Base-by-base conservation (phyloP, 2,888 invertebrate species). In the Lamellibrachia satsuma region DNA sequence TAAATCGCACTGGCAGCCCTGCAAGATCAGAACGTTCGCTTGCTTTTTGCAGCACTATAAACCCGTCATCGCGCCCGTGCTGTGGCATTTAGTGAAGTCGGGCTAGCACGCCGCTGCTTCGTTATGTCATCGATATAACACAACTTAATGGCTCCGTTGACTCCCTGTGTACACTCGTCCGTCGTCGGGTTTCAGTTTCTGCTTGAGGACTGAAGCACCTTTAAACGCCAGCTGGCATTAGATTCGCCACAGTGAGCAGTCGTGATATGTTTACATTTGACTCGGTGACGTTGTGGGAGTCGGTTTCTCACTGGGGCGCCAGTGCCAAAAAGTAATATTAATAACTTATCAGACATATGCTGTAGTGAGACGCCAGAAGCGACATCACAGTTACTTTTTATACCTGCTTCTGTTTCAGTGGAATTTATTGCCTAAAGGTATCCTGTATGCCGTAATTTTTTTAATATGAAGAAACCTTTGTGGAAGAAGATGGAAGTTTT, bases 71-170 rank as follows among this genome's bases (percentile, higher is more conserved):
- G n/a, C 75, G 75, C 2, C 75, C 75, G n/a, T 75, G 75, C 15
- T 75, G 7, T 75, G 15, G 22, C 75, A 22, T 75, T 75, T 75
- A 75, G 75, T 1, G 75, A 75, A 22, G 75, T 11, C 75, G 15
- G 75, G 75, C 75, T 75, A 75, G 75, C 75, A 2, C 6, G 3
- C 75, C 22, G 75, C 75, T 75, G 75, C 75, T 11, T 22, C 22
- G 75, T 75, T 75, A 75, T 75, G 75, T 75, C 75, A 75, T 75
- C 75, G 75, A 75, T 75, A 39, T 39, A 75, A 75, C 75, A n/a
- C 75, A 75, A 75, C 75, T 75, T 75, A 75, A 75, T 75, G 75
- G 75, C 75, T 15, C n/a, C 75, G 75, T 75, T 75, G 75, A 75
- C 75, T 75, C 22, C 6, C 75, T 15, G 22, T 22, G 75, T 75